These are phyloP conservation scores for Vireo altiloquus DNA, from an alignment of 2,113 vertebrate species.

Conservation along the genomic window DNA sequence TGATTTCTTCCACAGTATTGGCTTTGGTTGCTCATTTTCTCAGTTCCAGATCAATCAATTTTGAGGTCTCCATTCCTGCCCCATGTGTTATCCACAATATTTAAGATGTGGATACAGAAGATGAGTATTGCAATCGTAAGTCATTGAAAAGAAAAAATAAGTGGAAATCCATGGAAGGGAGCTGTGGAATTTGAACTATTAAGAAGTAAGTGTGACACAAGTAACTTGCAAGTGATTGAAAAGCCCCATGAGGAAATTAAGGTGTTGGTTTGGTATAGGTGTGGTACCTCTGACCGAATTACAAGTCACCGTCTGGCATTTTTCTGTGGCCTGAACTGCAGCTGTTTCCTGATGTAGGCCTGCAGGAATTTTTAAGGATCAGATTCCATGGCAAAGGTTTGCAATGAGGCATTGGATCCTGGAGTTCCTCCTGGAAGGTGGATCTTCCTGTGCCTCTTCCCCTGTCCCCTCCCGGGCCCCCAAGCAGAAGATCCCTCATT, in stretches of 20 bases:
- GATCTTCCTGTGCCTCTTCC: neutral
- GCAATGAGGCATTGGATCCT: neutral
- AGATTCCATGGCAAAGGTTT: neutral
- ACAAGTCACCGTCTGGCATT: neutral
- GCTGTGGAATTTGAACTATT: neutral
- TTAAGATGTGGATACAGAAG: neutral
- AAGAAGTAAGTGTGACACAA: rapidly evolving
- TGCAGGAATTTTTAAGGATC: neutral
- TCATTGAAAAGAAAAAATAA: neutral
- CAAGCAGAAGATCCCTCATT: neutral
- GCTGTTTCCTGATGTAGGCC: rapidly evolving
- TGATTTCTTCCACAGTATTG: neutral
- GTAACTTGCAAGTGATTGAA: neutral
- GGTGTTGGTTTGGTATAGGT: neutral
- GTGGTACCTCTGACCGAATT: rapidly evolving
- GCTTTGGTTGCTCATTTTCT: neutral
- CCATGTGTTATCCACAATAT: neutral
- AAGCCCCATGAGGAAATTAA: neutral
- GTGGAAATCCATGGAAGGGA: neutral
- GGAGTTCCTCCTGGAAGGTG: too few species aligned
- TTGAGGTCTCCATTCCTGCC: neutral
- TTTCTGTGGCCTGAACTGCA: neutral
- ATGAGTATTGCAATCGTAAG: neutral
- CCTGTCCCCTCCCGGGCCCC: neutral
- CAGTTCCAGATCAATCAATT: neutral